phyloP scores from a whole-genome alignment of 2,888 invertebrate genomes.

The Latheticus oryzae region DNA sequence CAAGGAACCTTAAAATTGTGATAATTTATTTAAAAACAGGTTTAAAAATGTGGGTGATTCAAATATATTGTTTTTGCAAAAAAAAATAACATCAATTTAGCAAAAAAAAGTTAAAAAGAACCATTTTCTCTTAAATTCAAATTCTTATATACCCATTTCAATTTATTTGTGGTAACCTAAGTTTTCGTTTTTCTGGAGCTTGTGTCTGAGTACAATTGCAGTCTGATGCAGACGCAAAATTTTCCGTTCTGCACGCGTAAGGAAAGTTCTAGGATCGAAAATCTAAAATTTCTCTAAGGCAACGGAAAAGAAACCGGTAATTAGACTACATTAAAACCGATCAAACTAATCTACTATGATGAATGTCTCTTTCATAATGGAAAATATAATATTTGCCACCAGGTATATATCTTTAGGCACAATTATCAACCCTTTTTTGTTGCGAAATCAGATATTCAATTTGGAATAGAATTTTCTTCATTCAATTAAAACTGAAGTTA shows the following conservation, averaged over 20 bases:
- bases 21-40: conserved; percentile 35
- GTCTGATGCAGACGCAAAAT: neutral
- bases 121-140: conserved; percentile 2
- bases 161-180: no score
- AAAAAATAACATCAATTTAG: no score
- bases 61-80: conserved; percentile 2
- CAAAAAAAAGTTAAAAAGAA: neutral
- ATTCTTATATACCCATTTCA: no score
- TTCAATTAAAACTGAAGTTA: conserved; percentile 21
- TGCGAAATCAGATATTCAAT: no score
- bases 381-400: no score
- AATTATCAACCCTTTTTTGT: no score
- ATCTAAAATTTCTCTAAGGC: conserved; percentile 12
- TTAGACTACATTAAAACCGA: conserved; percentile 5
- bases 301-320: conserved; percentile 23
- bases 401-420: no score
- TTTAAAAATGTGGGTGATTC: conserved; percentile 20
- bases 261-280: neutral
- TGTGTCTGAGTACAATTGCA: no score
- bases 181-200: no score
- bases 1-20: conserved; percentile 37
- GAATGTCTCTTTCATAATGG: conserved; percentile 14
- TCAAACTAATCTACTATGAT: no score
- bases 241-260: conserved; percentile 17
- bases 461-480: neutral